These are phyloP conservation scores for Heliconius melpomene DNA, from an alignment of 1,140 invertebrate species.

Conservation along the genomic window DNA sequence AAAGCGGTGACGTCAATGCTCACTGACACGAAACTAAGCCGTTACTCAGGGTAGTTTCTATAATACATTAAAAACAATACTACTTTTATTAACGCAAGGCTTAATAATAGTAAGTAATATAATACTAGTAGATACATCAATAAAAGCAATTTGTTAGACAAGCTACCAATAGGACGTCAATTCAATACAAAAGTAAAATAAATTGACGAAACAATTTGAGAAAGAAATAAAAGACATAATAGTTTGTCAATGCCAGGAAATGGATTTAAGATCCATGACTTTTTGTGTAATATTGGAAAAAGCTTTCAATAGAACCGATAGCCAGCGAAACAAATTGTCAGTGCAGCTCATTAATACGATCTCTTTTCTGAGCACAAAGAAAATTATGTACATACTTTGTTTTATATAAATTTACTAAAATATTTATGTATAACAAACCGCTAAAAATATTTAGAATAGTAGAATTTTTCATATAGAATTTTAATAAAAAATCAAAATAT, in stretches of 20 bases:
- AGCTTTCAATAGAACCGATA: neutral
- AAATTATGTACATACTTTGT: neutral
- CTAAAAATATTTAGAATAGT: neutral
- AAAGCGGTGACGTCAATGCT: constrained; percentile 1
- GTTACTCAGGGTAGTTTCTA: constrained; percentile 1
- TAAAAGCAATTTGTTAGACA: constrained; percentile 1
- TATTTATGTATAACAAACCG: neutral
- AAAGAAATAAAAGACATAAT: constrained; percentile 30
- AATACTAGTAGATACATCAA: neutral
- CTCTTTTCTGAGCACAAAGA: neutral
- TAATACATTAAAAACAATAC: neutral
- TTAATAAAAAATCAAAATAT: neutral
- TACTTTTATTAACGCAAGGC: neutral
- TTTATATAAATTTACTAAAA: neutral
- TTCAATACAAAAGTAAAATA: constrained; percentile 26
- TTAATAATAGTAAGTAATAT: neutral
- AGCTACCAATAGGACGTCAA: constrained; percentile 14
- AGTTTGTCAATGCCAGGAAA: constrained; percentile 28
- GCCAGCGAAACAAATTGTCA: constrained; percentile 8
- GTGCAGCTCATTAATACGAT: constrained; percentile 10
- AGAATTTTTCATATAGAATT: too few species aligned
- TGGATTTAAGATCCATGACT: constrained; percentile 18
- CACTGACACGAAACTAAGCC: neutral
- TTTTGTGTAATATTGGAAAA: constrained; percentile 18
- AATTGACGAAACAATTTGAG: constrained; percentile 30